Conservation (phyloP, 2,797 vertebrate genomes). For the Iguana delicatissima region DNA sequence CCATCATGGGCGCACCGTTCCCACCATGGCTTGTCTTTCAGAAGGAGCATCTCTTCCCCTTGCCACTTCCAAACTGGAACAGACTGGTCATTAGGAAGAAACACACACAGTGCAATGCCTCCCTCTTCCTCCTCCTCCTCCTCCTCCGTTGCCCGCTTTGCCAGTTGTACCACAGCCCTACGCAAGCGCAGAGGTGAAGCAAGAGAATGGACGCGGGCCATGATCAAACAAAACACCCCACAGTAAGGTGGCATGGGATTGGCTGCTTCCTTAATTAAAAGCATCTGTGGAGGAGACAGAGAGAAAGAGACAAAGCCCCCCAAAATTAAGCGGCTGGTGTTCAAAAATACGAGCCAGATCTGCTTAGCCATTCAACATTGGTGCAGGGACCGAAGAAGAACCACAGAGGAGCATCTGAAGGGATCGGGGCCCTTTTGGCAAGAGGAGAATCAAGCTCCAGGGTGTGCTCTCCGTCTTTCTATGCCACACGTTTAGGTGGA, state of each 20-base stretch:
- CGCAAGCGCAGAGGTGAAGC: not conserved
- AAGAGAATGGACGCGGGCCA: accelerated
- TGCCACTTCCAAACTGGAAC: slow-evolving; percentile 58
- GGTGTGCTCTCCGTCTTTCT: not conserved
- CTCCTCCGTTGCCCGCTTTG: not conserved
- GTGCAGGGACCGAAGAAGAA: not conserved
- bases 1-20: not conserved
- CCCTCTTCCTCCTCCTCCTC: not conserved
- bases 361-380: not conserved
- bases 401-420: not conserved
- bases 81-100: slow-evolving; percentile 50
- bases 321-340: not conserved
- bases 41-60: not conserved
- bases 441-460: too few relatives aligned
- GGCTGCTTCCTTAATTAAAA: slow-evolving; percentile 39
- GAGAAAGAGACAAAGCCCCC: slow-evolving; percentile 59
- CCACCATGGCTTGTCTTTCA: not conserved
- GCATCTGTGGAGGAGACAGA: not conserved
- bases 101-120: not conserved
- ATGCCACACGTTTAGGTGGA: too few relatives aligned
- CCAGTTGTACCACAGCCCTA: accelerated
- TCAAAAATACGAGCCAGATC: too few relatives aligned
- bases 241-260: not conserved
- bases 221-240: accelerated
- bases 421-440: not conserved